Conservation (phyloP, 2,797 vertebrate genomes). For the Paedocypris micromegethes region DNA sequence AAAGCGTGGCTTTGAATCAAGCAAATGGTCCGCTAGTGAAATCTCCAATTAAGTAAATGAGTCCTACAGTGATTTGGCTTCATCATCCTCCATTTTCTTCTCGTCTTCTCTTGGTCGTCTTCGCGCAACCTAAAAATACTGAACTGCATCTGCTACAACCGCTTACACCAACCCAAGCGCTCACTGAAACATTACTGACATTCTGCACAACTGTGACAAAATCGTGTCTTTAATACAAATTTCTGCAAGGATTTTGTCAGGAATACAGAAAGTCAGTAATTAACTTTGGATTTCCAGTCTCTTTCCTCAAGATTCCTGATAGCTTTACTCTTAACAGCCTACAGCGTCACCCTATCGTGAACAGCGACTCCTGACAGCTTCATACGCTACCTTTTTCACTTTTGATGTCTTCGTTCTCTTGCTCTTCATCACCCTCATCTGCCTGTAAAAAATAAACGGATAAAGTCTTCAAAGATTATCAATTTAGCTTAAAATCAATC, state of each 20-base stretch:
- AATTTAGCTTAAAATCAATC: neutral
- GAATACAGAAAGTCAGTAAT: slow-evolving; percentile 80
- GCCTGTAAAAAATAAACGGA: slow-evolving; percentile 42
- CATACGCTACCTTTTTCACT: slow-evolving; percentile 88
- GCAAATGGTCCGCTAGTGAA: slow-evolving; percentile 45
- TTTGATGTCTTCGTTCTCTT: slow-evolving; percentile 69
- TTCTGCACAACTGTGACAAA: slow-evolving; percentile 47
- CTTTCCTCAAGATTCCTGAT: slow-evolving; percentile 68
- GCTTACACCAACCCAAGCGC: slow-evolving; percentile 50
- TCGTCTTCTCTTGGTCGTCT: slow-evolving; percentile 60
- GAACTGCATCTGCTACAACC: slow-evolving; percentile 63
- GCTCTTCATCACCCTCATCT: slow-evolving; percentile 45
- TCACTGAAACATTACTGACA: slow-evolving; percentile 65
- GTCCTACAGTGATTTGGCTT: slow-evolving; percentile 43
- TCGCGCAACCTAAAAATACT: slow-evolving; percentile 70
- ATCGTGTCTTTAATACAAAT: neutral
- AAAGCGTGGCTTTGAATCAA: slow-evolving; percentile 41
- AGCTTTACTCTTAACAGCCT: slow-evolving; percentile 58
- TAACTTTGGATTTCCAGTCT: slow-evolving; percentile 93
- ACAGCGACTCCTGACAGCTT: slow-evolving; percentile 40
- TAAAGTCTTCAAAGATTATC: neutral
- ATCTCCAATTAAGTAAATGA: slow-evolving; percentile 48
- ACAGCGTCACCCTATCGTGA: slow-evolving; percentile 49
- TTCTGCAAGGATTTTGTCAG: neutral
- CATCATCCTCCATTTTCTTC: slow-evolving; percentile 56